Evolutionary conservation across 2,113 vertebrate genomes (phyloP), one percentile per base, ranked within the genome.

Genomic region (Urocolius indicus): DNA sequence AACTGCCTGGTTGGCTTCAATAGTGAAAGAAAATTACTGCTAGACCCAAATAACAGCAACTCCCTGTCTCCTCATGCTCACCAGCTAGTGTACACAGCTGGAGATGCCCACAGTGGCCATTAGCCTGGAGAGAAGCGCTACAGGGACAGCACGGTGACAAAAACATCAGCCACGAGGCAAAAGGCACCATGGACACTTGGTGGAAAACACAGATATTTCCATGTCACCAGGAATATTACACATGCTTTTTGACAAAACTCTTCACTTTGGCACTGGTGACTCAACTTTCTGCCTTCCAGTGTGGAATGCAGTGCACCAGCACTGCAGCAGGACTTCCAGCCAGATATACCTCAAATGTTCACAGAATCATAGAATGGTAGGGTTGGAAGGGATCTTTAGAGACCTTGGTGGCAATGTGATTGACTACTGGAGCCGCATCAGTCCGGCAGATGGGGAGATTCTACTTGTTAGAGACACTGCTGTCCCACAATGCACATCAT

Each of bases 291-390:
- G 15, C 29, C 55, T 75, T 59, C 45, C 52, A 12, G 43, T 1
- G 0, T 34, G 10, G 41, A 63, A 13, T n/a, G n/a, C n/a, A n/a
- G 16, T 3, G 18, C 21, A 23, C 0, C 0, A 48, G 24, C 1
- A 0, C 18, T 46, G 58, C 23, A 26, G 46, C 54, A 20, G 77
- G 22, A 30, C 46, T 48, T 26, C 59, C 24, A 11, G 38, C 21
- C 9, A 23, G 49, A 13, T 18, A 1, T 13, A 21, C 19, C 46
- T 48, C 38, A 41, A 41, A 41, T 41, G 38, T 41, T 41, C 38
- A 41, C 38, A 41, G 38, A 41, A 41, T 41, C 38, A 41, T 12
- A 41, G 38, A 41, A 41, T 41, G 38, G 38, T 41, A 41, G 38
- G 38, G 38, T 41, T 41, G 38, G 38, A 41, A 41, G 38, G 38